These are phyloP conservation scores for Panagrolaimus sp. DNA, from an alignment of 1,140 invertebrate species.

Conservation along the genomic window DNA sequence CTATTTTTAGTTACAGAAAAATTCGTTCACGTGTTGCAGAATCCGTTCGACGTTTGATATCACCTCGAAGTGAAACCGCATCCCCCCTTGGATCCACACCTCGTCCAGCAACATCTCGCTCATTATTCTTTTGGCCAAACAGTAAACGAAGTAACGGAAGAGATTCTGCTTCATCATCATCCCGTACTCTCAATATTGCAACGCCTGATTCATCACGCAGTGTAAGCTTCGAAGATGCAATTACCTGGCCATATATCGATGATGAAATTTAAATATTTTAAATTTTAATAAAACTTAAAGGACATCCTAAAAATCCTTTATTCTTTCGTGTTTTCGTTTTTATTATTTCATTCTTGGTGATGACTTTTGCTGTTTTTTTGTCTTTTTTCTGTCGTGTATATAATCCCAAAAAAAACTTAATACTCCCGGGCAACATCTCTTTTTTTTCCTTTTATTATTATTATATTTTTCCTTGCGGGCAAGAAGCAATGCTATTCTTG, in stretches of 20 bases:
- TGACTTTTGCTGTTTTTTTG: too few relatives aligned
- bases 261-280: constrained; percentile 16
- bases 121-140: constrained; percentile 5
- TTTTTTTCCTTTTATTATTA: too few relatives aligned
- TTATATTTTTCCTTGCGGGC: too few relatives aligned
- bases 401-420: too few relatives aligned
- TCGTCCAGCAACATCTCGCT: background rate
- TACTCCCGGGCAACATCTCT: too few relatives aligned
- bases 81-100: background rate
- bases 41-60: constrained; percentile 11
- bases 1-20: constrained; percentile 6
- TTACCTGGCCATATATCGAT: constrained; percentile 32
- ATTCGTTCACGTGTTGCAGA: constrained; percentile 12
- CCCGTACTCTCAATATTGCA: constrained; percentile 9
- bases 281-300: too few relatives aligned
- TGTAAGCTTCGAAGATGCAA: constrained; percentile 29
- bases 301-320: too few relatives aligned
- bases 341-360: too few relatives aligned
- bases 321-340: too few relatives aligned
- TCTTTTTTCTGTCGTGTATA: too few relatives aligned
- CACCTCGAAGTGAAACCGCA: background rate
- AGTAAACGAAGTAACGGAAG: background rate
- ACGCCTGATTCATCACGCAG: constrained; percentile 32
- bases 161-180: background rate
- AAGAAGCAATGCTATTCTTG: too few relatives aligned